phyloP scores from a whole-genome alignment of 2,797 vertebrate genomes.

The Channallabes apus region DNA sequence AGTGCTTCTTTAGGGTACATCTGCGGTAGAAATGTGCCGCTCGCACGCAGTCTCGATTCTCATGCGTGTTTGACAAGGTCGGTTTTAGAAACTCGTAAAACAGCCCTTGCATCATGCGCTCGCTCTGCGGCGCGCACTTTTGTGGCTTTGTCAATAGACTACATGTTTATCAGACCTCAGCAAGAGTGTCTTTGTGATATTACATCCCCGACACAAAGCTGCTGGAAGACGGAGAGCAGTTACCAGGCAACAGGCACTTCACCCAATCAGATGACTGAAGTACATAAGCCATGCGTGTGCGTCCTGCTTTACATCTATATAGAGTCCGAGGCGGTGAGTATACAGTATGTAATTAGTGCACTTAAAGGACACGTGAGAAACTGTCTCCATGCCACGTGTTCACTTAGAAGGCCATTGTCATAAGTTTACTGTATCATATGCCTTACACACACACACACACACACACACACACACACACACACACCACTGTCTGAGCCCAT shows the following conservation, averaged over 20 bases:
- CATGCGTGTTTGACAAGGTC: neutral
- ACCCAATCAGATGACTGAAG: conserved; percentile 71
- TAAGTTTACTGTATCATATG: no score
- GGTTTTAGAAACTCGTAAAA: neutral
- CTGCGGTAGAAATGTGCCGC: neutral
- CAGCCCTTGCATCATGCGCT: neutral
- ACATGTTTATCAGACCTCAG: conserved; percentile 65
- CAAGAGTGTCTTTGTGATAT: conserved; percentile 74
- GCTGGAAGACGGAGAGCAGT: conserved; percentile 73
- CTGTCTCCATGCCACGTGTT: neutral
- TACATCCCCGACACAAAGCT: conserved; percentile 68
- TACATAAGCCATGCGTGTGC: conserved; percentile 1
- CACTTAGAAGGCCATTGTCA: neutral
- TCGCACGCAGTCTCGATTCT: neutral
- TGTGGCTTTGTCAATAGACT: conserved; percentile 64
- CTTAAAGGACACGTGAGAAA: neutral
- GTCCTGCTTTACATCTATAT: conserved; percentile 8
- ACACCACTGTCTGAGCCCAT: no score
- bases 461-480: no score
- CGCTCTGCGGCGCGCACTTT: conserved; percentile 37
- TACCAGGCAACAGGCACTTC: conserved; percentile 80
- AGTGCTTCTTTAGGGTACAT: neutral
- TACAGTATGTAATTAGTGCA: neutral
- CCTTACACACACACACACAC: no score
- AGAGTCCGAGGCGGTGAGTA: neutral